Percentiles rank a stretch among this genome's conserved stretches.
These are phyloP conservation scores for Poeciliopsis infans DNA, from an alignment of 2,797 vertebrate genomes.

Conservation along the genomic window DNA sequence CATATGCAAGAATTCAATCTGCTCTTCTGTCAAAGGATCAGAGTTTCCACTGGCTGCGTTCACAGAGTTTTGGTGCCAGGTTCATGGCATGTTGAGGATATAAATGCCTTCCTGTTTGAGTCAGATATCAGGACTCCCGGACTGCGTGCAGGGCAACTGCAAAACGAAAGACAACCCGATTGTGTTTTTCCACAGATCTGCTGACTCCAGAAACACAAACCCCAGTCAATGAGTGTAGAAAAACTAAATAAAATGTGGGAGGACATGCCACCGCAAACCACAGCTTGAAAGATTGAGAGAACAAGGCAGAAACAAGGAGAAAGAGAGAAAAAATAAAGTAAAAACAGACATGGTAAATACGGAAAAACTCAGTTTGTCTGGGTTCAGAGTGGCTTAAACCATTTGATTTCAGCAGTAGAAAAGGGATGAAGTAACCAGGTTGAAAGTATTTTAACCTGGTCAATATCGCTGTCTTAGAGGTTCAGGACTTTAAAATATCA, in stretches of 20 bases:
- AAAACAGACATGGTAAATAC: constrained; percentile 63
- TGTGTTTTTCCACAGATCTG: constrained; percentile 53
- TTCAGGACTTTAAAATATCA: constrained; percentile 1
- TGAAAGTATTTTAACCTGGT: constrained; percentile 44
- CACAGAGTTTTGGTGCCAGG: constrained; percentile 51
- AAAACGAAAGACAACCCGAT: constrained; percentile 46
- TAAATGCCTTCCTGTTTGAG: constrained; percentile 78
- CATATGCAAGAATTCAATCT: constrained; percentile 68
- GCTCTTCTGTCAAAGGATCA: constrained; percentile 55
- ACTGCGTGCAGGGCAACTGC: constrained; percentile 40
- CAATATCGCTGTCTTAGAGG: constrained; percentile 24
- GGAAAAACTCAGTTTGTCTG: constrained; percentile 65
- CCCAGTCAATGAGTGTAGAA: constrained; percentile 44
- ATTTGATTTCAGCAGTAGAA: constrained; percentile 45
- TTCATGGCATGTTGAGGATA: constrained; percentile 69
- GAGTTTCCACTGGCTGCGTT: constrained; percentile 69
- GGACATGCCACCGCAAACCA: constrained; percentile 38
- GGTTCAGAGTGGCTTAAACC: constrained; percentile 63
- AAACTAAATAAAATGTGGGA: constrained; percentile 64
- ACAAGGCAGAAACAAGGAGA: constrained; percentile 21
- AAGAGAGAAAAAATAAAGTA: constrained; percentile 33
- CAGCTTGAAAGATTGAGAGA: constrained; percentile 53
- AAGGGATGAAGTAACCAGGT: constrained; percentile 40
- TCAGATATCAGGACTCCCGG: constrained; percentile 64
- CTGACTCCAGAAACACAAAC: constrained; percentile 61